These are phyloP conservation scores for Penaeus monodon DNA, from an alignment of 2,888 invertebrate species.

Conservation along the genomic window DNA sequence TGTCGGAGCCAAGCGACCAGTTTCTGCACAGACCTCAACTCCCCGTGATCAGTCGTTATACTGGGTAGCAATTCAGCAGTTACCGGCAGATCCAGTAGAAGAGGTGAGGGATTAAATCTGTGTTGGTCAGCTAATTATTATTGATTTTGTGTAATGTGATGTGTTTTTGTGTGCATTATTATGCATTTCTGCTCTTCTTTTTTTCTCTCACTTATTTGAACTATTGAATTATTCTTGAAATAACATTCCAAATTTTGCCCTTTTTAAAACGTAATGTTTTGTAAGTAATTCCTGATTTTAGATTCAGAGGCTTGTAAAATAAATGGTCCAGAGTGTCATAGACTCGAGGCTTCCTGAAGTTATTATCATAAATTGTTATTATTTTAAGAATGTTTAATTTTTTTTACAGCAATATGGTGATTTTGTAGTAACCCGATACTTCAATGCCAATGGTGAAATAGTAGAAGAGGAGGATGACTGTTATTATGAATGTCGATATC, in stretches of 20 bases:
- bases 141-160: too few species aligned
- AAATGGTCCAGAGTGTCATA: too few species aligned
- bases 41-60: constrained; percentile 71
- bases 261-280: too few species aligned
- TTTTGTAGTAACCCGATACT: constrained; percentile 68
- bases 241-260: too few species aligned
- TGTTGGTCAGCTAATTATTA: too few species aligned
- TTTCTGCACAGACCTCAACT: constrained; percentile 15
- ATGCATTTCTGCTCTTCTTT: too few species aligned
- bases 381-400: not conserved
- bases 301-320: too few species aligned
- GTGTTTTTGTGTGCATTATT: too few species aligned
- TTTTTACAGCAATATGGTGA: constrained; percentile 69
- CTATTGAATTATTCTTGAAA: too few species aligned
- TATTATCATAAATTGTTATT: not conserved
- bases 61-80: constrained; percentile 73
- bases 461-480: constrained; percentile 70
- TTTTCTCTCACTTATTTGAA: too few species aligned
- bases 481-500: constrained; percentile 73
- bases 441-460: constrained; percentile 70
- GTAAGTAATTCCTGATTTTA: too few species aligned
- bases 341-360: too few species aligned
- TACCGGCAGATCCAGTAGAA: constrained; percentile 71
- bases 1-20: constrained; percentile 65
- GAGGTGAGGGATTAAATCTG: constrained; percentile 66